Percentiles rank a stretch among this genome's conserved stretches.
These are phyloP conservation scores for Cheirogaleus major DNA, from an alignment of 2,797 vertebrate species.

Conservation along the genomic window DNA sequence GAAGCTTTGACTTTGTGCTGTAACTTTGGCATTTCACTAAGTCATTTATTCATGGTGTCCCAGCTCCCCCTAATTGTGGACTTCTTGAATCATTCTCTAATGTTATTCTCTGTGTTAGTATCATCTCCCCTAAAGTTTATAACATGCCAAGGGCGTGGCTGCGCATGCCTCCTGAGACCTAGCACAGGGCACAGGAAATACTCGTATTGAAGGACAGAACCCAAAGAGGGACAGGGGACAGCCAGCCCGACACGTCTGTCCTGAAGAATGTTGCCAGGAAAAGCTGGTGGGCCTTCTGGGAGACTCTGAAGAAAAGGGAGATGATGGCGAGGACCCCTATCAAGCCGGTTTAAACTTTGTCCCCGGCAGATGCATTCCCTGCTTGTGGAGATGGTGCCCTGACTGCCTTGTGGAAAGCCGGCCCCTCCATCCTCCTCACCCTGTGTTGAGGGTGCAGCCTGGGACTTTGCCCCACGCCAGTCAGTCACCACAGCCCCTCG, in stretches of 20 bases:
- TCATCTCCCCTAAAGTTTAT: background rate
- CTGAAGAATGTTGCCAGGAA: background rate
- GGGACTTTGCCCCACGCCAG: background rate
- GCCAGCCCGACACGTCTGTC: background rate
- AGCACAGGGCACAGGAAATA: background rate
- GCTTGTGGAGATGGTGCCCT: background rate
- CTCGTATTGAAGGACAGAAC: background rate
- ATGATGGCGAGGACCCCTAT: background rate
- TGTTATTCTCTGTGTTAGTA: background rate
- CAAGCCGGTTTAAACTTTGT: background rate
- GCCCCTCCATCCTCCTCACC: rapidly evolving
- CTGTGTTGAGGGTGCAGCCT: background rate
- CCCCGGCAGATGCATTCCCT: background rate
- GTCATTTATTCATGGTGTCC: background rate
- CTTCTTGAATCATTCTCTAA: background rate
- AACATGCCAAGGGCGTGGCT: background rate
- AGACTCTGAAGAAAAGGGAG: background rate
- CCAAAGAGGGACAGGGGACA: background rate
- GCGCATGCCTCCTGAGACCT: background rate
- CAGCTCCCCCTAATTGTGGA: background rate
- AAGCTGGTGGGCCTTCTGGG: conserved; percentile 4
- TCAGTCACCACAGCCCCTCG: background rate
- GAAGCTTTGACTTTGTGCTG: background rate
- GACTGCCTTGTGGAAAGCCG: background rate
- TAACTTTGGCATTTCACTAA: background rate